Evolutionary conservation across 2,888 invertebrate genomes (phyloP).

Genomic region (Cartodere bifasciata): DNA sequence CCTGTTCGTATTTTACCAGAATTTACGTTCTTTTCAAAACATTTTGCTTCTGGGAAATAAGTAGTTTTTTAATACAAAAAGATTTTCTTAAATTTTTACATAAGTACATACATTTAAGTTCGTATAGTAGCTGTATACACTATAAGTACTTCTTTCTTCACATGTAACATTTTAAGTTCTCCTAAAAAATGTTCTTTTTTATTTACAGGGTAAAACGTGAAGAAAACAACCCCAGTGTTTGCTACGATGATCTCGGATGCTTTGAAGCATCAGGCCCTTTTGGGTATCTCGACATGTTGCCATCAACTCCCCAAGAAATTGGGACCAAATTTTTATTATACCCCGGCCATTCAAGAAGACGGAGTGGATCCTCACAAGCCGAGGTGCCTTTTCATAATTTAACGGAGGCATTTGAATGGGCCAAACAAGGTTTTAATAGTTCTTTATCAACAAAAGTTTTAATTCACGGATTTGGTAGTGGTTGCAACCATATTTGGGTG

Average conservation of each 20-base stretch:
- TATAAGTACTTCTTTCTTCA: no score
- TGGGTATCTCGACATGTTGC: conserved; percentile 80
- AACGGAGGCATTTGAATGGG: conserved; percentile 54
- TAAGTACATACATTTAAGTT: no score
- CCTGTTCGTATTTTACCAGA: no score
- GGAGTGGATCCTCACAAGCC: conserved; percentile 44
- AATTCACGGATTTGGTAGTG: conserved; percentile 88
- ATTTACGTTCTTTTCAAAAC: no score
- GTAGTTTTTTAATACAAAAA: no score
- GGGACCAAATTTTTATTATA: conserved; percentile 72
- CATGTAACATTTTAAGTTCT: no score
- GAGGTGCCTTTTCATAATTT: conserved; percentile 63
- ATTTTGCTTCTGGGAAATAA: no score
- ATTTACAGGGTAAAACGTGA: conserved; percentile 55
- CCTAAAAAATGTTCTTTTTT: no score
- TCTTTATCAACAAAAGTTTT: conserved; percentile 64
- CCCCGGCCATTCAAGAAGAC: conserved; percentile 43
- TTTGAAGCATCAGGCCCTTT: conserved; percentile 81
- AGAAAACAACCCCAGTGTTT: conserved; percentile 56
- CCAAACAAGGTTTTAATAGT: conserved; percentile 51
- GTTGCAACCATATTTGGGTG: conserved; percentile 86
- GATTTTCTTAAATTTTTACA: no score
- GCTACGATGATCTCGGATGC: conserved; percentile 83
- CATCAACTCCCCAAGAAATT: conserved; percentile 75
- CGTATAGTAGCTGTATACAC: no score